Conservation (phyloP, 2,888 invertebrate species). For the Allacma fusca region DNA sequence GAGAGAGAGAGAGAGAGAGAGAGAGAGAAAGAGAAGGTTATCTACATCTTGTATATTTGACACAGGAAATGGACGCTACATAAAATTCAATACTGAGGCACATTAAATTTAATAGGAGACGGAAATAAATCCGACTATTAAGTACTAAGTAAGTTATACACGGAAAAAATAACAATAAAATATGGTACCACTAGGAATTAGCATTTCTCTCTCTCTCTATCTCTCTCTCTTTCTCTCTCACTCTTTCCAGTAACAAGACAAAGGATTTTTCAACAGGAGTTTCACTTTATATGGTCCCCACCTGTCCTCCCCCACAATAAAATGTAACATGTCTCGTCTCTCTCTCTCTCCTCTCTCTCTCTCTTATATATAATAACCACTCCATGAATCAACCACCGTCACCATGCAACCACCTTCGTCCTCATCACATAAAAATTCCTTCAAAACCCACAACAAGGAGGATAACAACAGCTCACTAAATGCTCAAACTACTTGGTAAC, state of each 20-base stretch:
- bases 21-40: neutral
- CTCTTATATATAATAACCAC: slow-evolving; percentile 2
- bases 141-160: slow-evolving; percentile 8
- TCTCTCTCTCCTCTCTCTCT: neutral
- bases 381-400: slow-evolving; percentile 16
- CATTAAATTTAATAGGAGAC: slow-evolving; percentile 32
- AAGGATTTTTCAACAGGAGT: slow-evolving; percentile 17
- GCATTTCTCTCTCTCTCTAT: slow-evolving; percentile 13
- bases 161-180: slow-evolving; percentile 19
- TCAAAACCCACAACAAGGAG: neutral
- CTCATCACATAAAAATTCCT: slow-evolving; percentile 1
- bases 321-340: slow-evolving; percentile 9
- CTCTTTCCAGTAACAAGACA: slow-evolving; percentile 9
- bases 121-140: slow-evolving; percentile 27
- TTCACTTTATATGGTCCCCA: slow-evolving; percentile 15
- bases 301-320: slow-evolving; percentile 24
- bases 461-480: neutral
- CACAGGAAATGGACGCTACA: slow-evolving; percentile 33
- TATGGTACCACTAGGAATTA: slow-evolving; percentile 7
- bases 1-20: neutral
- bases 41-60: slow-evolving; percentile 16
- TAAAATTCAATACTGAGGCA: slow-evolving; percentile 25
- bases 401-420: slow-evolving; percentile 13
- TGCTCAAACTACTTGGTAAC: neutral
- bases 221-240: neutral